Conservation (phyloP, 2,113 vertebrate genomes). For the Phoxinus phoxinus region DNA sequence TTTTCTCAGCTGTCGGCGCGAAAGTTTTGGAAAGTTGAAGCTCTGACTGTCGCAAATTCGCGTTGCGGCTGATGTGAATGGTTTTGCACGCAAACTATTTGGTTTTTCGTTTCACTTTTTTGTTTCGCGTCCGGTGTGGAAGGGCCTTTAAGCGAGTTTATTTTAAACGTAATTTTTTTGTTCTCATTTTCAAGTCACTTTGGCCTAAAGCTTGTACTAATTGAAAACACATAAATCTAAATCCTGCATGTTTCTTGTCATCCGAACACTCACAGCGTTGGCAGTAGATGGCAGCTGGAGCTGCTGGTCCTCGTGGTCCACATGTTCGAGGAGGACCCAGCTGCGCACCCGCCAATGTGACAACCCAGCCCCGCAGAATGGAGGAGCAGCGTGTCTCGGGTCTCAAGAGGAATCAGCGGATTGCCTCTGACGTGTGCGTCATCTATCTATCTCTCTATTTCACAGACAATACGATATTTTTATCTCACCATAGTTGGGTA, state of each 20-base stretch:
- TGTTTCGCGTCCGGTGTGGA: no score
- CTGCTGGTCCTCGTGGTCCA: conserved; percentile 89
- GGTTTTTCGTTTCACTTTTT: no score
- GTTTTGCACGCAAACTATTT: no score
- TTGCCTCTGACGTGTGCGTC: conserved; percentile 68
- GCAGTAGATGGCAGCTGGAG: conserved; percentile 84
- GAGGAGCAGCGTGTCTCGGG: conserved; percentile 79
- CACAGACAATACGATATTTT: background rate
- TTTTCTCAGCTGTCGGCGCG: no score
- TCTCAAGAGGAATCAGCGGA: conserved; percentile 72
- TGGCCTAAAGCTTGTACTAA: background rate
- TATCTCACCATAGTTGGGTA: no score
- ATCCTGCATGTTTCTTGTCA: background rate
- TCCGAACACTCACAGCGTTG: conserved; percentile 67
- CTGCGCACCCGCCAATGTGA: conserved; percentile 82
- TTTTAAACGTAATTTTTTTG: no score
- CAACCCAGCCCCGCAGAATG: conserved; percentile 79
- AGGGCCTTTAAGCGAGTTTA: no score
- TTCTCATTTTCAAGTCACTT: background rate
- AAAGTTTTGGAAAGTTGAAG: no score
- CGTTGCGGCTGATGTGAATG: no score
- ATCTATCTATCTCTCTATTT: background rate
- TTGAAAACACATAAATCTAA: background rate
- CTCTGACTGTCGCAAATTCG: no score
- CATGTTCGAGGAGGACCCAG: conserved; percentile 72